Base-by-base conservation (phyloP, 2,888 invertebrate genomes). In the Seira musarum region DNA sequence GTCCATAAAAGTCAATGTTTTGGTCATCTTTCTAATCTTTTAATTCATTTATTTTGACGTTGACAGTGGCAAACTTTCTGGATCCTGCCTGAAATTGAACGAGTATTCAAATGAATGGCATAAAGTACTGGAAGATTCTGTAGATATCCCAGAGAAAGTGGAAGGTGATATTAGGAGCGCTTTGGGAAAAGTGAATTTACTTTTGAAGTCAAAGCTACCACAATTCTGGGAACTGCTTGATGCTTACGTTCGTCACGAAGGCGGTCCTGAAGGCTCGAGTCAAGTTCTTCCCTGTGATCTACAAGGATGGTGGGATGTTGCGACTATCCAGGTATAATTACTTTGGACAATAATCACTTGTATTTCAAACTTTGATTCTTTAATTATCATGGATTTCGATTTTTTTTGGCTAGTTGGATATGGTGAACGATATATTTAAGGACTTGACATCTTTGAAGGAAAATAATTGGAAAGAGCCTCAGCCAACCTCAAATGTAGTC, bases 271-370 rank as follows among this genome's bases (percentile, higher is more conserved):
- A 30, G 30, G 30, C 2, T 30, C 30, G 8, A 67, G 63, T 10
- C 81, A 70, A 1, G 68, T 86, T 13, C 71, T 86, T 21, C 68
- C 82, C 1, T 83, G 85, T 71, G 86, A 86, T 81, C 66, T 86
- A 19, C 72, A 83, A 68, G 86, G 86, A n/a, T 86, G 86, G 86
- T 86, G 86, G 86, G 86, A 84, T 75, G 85, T 85, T 10, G 86
- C 83, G 21, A 64, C 74, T 15, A 84, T 86, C 30, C 83, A 83
- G 70, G 85, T 86, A 69, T n/a, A n/a, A n/a, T n/a, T n/a, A n/a
- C n/a, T n/a, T n/a, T n/a, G n/a, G n/a, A n/a, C n/a, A n/a, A n/a
- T n/a, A n/a, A n/a, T n/a, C n/a, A n/a, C n/a, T n/a, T n/a, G n/a
- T n/a, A n/a, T n/a, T 8, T 30, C 1, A 65, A 35, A 6, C 40